These are phyloP conservation scores for Pitta sordida DNA, from an alignment of 2,113 vertebrate genomes.

Conservation along the genomic window DNA sequence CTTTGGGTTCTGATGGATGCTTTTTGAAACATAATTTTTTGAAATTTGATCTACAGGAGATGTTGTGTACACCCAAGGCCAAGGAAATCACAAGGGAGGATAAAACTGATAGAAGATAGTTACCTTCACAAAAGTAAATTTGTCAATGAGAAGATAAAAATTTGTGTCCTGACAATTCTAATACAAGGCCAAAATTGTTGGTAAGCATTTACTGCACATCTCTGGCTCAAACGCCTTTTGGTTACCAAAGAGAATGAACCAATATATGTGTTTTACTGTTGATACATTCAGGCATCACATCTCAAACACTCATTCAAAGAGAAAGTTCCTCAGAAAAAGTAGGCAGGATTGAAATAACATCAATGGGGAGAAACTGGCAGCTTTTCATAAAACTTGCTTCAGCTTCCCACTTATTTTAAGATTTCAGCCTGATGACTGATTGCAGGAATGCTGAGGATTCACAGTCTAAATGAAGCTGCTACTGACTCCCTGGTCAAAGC, in stretches of 20 bases:
- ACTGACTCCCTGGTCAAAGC: neutral
- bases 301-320: neutral
- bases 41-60: neutral
- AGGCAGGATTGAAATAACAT: neutral
- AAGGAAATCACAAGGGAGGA: neutral
- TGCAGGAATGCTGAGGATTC: neutral
- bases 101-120: neutral
- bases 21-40: neutral
- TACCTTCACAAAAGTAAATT: neutral
- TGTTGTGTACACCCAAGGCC: neutral
- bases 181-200: neutral
- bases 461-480: neutral
- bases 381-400: neutral
- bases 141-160: neutral
- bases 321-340: conserved; percentile 5
- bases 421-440: neutral
- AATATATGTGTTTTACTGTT: neutral
- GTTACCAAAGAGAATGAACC: neutral
- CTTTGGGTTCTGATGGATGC: neutral
- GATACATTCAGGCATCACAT: neutral
- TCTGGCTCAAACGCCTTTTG: neutral
- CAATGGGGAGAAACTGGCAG: conserved; percentile 5
- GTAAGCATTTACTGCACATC: neutral
- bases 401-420: neutral
- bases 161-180: neutral